These are phyloP conservation scores for Heliconius ismenius DNA, from an alignment of 2,888 invertebrate genomes.

Conservation along the genomic window DNA sequence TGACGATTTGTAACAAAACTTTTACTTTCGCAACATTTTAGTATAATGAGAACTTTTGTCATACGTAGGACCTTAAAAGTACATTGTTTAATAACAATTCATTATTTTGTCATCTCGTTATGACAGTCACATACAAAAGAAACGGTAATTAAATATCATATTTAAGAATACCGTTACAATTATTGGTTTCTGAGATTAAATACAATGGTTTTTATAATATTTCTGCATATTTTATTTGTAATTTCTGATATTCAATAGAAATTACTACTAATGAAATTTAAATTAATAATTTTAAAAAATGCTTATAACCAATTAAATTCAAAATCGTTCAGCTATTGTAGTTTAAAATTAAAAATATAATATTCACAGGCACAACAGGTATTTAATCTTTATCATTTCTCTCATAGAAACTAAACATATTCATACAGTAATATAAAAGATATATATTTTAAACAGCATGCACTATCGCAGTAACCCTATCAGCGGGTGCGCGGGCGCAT, in stretches of 20 bases:
- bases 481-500: conserved; percentile 51
- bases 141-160: conserved; percentile 24
- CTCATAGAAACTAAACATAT: neutral
- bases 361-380: neutral
- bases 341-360: neutral
- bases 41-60: conserved; percentile 47
- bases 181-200: neutral
- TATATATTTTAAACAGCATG: conserved; percentile 12
- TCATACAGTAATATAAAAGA: conserved; percentile 7
- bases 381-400: neutral
- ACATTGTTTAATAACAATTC: conserved; percentile 32
- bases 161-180: conserved; percentile 21
- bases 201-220: neutral
- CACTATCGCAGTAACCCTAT: conserved; percentile 35
- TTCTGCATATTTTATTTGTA: neutral
- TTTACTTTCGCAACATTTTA: conserved; percentile 65
- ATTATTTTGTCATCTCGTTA: conserved; percentile 31
- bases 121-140: neutral
- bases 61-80: neutral
- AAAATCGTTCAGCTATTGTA: neutral
- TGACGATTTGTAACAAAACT: conserved; percentile 46
- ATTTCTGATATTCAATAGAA: neutral
- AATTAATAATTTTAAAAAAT: neutral
- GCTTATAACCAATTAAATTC: neutral
- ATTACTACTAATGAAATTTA: neutral